Base-by-base conservation (phyloP, 2,113 vertebrate genomes). In the Beaufortia kweichowensis region DNA sequence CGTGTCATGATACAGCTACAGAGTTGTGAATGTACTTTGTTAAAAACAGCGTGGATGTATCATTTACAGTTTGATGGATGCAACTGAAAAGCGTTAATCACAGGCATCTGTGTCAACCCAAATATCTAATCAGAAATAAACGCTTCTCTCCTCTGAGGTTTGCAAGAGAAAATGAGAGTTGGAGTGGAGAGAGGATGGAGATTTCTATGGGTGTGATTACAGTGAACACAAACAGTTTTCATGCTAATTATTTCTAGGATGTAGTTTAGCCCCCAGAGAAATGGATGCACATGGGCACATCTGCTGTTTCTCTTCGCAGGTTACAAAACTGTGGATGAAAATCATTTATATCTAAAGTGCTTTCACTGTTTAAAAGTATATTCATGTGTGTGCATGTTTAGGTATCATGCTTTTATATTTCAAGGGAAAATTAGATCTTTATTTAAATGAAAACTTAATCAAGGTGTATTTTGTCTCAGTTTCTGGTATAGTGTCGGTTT, bases 221-320 rank as follows among this genome's bases (percentile, higher is more conserved):
- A 62, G 63, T 78, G 79, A 75, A 81, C 78, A 82, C 70, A 82
- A 75, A 77, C 70, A n/a, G 74, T 75, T 79, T 69, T 79, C 23
- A 71, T 65, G 72, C 33, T 67, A 67, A 82, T 82, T 82, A 78
- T 84, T 78, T 82, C 79, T 76, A 78, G 69, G 66, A 74, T 68
- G 80, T 53, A 31, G 59, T 75, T 76, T 67, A 62, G 39, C 72
- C 80, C 56, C 77, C 26, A 68, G 83, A 81, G 82, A 70, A 31
- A 75, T 56, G 28, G 50, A 64, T 63, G 80, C 75, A 62, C 75
- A 55, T 68, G 61, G 61, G 53, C 63, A 78, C 81, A 80, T 84
- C 81, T 85, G 80, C 60, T 70, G 41, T 17, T 71, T 64, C 59
- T 57, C 39, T 56, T 33, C 29, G 63, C 76, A 76, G 78, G 77